phyloP scores from a whole-genome alignment of 2,113 vertebrate genomes.

The Xenus cinereus region DNA sequence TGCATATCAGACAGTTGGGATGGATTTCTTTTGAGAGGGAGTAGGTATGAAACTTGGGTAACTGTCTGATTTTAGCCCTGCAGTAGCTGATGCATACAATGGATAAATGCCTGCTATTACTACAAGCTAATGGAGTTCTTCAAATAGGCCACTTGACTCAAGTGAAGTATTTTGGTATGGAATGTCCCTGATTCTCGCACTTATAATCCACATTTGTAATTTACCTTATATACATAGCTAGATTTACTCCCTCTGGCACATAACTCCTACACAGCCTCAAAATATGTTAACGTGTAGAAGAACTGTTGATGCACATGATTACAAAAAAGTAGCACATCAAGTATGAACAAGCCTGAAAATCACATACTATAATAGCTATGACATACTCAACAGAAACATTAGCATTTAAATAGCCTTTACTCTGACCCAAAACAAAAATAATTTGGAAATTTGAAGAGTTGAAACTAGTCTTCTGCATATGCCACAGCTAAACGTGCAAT shows the following conservation, averaged over 20 bases:
- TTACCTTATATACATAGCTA: constrained; percentile 49
- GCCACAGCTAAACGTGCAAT: background rate
- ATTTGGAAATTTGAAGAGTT: background rate
- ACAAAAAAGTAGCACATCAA: constrained; percentile 37
- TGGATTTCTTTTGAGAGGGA: background rate
- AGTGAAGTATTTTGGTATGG: constrained; percentile 28
- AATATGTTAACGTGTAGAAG: constrained; percentile 59
- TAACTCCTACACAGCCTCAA: constrained; percentile 54
- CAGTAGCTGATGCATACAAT: background rate
- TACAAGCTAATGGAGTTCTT: constrained; percentile 4
- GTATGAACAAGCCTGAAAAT: constrained; percentile 45
- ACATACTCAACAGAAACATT: background rate
- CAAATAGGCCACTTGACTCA: constrained; percentile 32
- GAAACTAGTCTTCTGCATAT: background rate
- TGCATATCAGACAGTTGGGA: background rate
- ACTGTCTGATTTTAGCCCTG: background rate
- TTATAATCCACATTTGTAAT: constrained; percentile 29
- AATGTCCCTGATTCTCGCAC: constrained; percentile 22
- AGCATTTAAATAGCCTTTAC: constrained; percentile 17
- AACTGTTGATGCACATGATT: constrained; percentile 56
- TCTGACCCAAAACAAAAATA: constrained; percentile 19
- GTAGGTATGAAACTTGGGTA: background rate
- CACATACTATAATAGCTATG: constrained; percentile 33
- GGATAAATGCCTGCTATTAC: background rate
- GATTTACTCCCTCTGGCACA: constrained; percentile 54